phyloP scores from a whole-genome alignment of 2,113 vertebrate species.

The Oreochromis aureus region DNA sequence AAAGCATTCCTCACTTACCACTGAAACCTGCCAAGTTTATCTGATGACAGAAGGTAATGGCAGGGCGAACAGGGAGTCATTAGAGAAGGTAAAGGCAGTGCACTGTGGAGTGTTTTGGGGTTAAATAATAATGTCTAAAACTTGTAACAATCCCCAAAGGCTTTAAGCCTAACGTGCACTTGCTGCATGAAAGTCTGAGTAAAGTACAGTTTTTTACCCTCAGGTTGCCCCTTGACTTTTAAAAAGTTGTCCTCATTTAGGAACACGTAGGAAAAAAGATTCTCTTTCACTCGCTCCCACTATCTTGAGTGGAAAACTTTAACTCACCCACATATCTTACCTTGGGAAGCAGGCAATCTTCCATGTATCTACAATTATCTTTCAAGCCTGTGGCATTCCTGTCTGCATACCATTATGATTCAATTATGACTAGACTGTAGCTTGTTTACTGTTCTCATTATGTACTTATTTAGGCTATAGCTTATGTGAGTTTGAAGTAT shows the following conservation, averaged over 20 bases:
- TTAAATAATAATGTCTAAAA: constrained; percentile 11
- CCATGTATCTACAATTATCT: neutral
- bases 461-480: neutral
- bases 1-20: neutral
- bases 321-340: neutral
- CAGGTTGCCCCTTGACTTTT: neutral
- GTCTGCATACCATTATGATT: neutral
- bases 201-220: neutral
- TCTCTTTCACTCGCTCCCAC: neutral
- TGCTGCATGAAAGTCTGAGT: neutral
- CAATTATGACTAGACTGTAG: neutral
- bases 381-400: neutral
- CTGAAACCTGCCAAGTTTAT: constrained; percentile 9
- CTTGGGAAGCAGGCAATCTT: neutral
- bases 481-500: neutral
- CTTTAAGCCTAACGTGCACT: neutral
- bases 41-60: constrained; percentile 11
- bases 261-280: neutral
- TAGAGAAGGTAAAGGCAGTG: neutral
- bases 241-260: neutral
- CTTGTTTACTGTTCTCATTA: neutral
- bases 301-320: neutral
- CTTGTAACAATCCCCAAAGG: neutral
- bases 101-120: neutral
- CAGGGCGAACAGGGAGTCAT: neutral